phyloP scores from a whole-genome alignment of 1,140 invertebrate species.

The Helicorthomorpha holstii region DNA sequence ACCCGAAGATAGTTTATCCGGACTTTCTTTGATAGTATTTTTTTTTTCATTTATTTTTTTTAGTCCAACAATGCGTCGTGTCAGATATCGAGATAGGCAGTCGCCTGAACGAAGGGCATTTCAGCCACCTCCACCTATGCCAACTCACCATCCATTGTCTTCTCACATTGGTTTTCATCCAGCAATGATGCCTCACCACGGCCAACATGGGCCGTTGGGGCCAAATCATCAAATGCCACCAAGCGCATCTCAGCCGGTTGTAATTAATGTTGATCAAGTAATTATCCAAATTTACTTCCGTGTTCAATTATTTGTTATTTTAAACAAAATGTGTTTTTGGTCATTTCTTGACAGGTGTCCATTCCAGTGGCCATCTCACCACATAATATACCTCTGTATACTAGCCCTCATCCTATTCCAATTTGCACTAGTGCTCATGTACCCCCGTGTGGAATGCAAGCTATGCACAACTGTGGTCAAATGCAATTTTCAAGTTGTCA shows the following conservation, averaged over 20 bases:
- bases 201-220: neutral
- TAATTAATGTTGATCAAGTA: neutral
- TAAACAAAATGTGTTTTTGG: too few species aligned
- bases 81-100: neutral
- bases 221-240: neutral
- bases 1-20: too few species aligned
- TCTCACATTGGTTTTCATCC: neutral
- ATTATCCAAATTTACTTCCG: neutral
- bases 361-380: conserved; percentile 37
- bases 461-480: conserved; percentile 7
- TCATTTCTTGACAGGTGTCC: too few species aligned
- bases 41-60: neutral
- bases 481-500: conserved; percentile 31
- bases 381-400: conserved; percentile 18
- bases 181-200: neutral
- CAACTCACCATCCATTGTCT: neutral
- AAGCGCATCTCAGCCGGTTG: neutral
- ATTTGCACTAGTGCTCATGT: conserved; percentile 22
- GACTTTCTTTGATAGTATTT: too few species aligned
- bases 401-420: conserved; percentile 14
- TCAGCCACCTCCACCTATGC: neutral
- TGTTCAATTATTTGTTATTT: too few species aligned
- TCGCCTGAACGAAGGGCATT: neutral
- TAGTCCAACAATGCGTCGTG: neutral
- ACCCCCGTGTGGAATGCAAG: conserved; percentile 7